Percentiles rank a stretch among this genome's conserved stretches.
Evolutionary conservation across 37 sponge, comb jelly and placozoan genomes (phyloP).

Genomic region (Theonella swinhoei): DNA sequence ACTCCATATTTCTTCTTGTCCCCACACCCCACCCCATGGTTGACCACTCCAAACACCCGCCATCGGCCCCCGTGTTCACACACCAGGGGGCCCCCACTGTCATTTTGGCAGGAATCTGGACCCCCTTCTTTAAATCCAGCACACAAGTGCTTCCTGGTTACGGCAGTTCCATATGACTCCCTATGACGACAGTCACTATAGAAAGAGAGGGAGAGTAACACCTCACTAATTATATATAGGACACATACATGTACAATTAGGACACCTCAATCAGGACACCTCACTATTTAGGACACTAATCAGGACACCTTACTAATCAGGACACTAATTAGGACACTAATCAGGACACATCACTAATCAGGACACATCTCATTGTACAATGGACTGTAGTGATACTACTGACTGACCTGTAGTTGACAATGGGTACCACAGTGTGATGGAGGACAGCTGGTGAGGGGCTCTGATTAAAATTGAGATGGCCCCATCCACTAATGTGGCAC

Average conservation of each 20-base stretch:
- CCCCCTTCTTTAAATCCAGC: slow-evolving; percentile 39
- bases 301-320: no score
- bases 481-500: slow-evolving; percentile 66
- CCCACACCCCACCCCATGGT: slow-evolving; percentile 49
- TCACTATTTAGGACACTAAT: no score
- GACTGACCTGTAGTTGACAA: slow-evolving; percentile 36
- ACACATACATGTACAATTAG: background rate
- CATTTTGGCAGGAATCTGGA: slow-evolving; percentile 58
- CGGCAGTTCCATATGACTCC: background rate
- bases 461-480: background rate
- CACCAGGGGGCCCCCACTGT: slow-evolving; percentile 70
- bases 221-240: background rate
- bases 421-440: slow-evolving; percentile 33
- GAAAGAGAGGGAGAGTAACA: background rate
- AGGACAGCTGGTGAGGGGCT: slow-evolving; percentile 32
- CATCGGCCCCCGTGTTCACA: slow-evolving; percentile 29
- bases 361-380: background rate
- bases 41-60: slow-evolving; percentile 51
- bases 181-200: slow-evolving; percentile 18
- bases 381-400: background rate
- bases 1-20: slow-evolving; percentile 52
- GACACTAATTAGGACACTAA: no score
- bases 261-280: background rate
- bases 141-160: slow-evolving; percentile 47
- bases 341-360: no score